phyloP scores from a whole-genome alignment of 1,140 invertebrate species.

The Cyclina sinensis region DNA sequence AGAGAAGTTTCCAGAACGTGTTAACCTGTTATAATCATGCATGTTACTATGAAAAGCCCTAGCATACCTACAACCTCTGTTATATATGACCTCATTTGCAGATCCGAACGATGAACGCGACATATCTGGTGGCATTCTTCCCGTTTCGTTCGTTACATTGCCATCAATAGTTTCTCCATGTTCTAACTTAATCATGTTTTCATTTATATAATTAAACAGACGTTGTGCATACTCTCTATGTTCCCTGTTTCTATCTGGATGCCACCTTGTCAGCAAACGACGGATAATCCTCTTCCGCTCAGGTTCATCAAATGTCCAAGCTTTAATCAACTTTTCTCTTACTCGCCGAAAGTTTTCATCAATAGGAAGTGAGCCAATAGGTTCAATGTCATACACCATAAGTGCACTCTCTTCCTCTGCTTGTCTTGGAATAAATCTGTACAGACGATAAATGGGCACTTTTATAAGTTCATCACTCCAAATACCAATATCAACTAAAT shows the following conservation, averaged over 20 bases:
- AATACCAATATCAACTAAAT: slow-evolving; percentile 11
- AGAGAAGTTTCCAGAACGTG: not conserved
- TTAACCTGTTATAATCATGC: not conserved
- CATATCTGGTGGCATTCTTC: not conserved
- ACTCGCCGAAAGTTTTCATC: slow-evolving; percentile 38
- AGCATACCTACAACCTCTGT: not conserved
- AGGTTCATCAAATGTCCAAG: slow-evolving; percentile 69
- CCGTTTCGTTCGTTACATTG: slow-evolving; percentile 56
- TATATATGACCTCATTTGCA: not conserved
- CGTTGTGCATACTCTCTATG: slow-evolving; percentile 76
- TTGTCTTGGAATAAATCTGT: slow-evolving; percentile 25
- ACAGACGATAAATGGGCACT: slow-evolving; percentile 57
- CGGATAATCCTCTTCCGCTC: slow-evolving; percentile 81
- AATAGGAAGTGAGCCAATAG: not conserved
- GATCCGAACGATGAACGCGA: not conserved
- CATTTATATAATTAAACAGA: slow-evolving; percentile 77
- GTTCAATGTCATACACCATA: slow-evolving; percentile 16
- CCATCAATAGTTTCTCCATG: slow-evolving; percentile 44
- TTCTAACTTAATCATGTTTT: slow-evolving; percentile 66
- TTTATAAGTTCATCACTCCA: no score
- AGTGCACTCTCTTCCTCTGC: slow-evolving; percentile 9
- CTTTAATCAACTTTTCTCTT: slow-evolving; percentile 53
- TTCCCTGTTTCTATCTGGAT: slow-evolving; percentile 84
- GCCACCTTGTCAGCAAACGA: slow-evolving; percentile 82
- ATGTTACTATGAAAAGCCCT: not conserved